phyloP scores from a whole-genome alignment of 2,797 vertebrate species.

The Pyrocephalus nanus region DNA sequence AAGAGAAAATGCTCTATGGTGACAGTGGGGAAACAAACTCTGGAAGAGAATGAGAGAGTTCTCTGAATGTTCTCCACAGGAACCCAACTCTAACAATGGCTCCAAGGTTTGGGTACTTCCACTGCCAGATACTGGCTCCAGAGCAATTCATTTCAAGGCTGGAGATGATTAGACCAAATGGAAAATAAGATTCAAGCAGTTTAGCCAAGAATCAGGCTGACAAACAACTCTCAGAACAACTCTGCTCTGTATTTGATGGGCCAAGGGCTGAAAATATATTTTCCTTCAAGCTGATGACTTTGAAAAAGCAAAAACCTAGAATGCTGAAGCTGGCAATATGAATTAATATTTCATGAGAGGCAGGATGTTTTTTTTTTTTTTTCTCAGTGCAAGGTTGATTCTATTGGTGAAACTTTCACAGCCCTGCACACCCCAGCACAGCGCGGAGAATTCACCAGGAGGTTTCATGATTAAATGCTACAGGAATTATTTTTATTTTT shows the following conservation, averaged over 20 bases:
- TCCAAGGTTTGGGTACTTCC: not conserved
- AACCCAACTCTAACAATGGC: conserved; percentile 26
- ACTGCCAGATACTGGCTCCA: conserved; percentile 17
- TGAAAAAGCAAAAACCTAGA: conserved; percentile 28
- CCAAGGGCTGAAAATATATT: conserved; percentile 8
- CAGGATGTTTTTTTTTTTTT: not conserved
- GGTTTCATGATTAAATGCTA: conserved; percentile 23
- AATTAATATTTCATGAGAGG: conserved; percentile 24
- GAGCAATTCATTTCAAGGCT: conserved; percentile 25
- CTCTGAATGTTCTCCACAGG: not conserved
- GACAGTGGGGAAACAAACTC: not conserved
- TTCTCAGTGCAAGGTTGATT: not conserved
- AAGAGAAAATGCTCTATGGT: not conserved
- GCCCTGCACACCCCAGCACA: not conserved
- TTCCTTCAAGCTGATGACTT: conserved; percentile 5
- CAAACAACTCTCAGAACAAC: not conserved
- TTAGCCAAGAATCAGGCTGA: conserved; percentile 14
- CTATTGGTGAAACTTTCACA: not conserved
- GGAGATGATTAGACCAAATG: conserved; percentile 18
- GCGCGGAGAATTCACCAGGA: not conserved
- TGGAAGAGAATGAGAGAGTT: not conserved
- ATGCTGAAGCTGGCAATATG: conserved; percentile 14
- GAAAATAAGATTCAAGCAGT: conserved; percentile 40
- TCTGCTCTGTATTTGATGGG: not conserved
- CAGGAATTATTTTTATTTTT: conserved; percentile 30